Conservation (phyloP, 2,888 invertebrate genomes). For the Pocota personata region DNA sequence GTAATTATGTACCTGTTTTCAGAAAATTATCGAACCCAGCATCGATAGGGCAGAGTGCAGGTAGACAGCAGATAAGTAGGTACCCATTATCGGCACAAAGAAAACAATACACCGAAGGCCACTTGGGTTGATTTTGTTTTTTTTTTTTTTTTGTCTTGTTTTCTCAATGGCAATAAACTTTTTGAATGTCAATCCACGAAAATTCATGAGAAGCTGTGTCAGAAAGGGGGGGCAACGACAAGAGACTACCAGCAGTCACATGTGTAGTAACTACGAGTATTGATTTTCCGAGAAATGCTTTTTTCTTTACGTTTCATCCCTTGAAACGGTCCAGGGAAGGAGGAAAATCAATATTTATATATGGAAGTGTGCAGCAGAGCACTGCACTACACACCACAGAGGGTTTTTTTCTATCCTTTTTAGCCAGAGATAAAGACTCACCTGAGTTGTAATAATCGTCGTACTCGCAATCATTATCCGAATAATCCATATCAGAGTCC, state of each 20-base stretch:
- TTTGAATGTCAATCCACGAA: slow-evolving; percentile 64
- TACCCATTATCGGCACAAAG: slow-evolving; percentile 3
- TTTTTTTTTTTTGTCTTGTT: background rate
- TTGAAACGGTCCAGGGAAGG: background rate
- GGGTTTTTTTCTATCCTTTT: slow-evolving; percentile 16
- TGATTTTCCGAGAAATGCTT: slow-evolving; percentile 54
- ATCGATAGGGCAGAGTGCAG: background rate
- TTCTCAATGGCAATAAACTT: slow-evolving; percentile 63
- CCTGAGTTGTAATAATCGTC: slow-evolving; percentile 92
- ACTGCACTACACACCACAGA: slow-evolving; percentile 32
- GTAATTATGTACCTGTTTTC: slow-evolving; percentile 8
- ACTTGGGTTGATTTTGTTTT: background rate
- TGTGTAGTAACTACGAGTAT: slow-evolving; percentile 42
- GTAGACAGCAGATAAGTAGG: background rate
- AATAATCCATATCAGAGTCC: slow-evolving; percentile 95
- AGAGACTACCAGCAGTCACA: slow-evolving; percentile 30
- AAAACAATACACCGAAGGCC: slow-evolving; percentile 39
- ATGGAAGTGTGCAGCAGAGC: slow-evolving; percentile 15
- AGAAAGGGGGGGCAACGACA: slow-evolving; percentile 12
- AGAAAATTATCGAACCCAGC: slow-evolving; percentile 5
- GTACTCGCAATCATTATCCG: slow-evolving; percentile 92
- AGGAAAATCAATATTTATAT: slow-evolving; percentile 64
- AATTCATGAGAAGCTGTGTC: background rate
- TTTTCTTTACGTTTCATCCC: background rate
- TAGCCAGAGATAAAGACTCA: slow-evolving; percentile 62